Conservation (phyloP, 1,140 invertebrate species). For the Euglossa dilemma region DNA sequence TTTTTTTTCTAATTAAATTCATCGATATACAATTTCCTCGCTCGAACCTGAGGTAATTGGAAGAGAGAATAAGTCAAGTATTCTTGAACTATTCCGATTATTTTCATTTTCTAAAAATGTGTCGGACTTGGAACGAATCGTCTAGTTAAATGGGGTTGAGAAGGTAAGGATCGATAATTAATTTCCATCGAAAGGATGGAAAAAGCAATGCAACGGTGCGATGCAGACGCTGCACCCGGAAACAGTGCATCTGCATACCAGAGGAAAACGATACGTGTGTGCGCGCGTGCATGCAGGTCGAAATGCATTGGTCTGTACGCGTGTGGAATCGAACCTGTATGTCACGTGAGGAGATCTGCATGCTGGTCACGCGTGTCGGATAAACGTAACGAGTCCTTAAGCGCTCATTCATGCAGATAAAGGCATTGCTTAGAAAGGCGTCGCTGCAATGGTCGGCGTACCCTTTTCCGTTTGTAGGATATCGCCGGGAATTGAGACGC, state of each 20-base stretch:
- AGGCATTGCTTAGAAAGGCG: slow-evolving; percentile 61
- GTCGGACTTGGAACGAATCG: too few relatives aligned
- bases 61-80: too few relatives aligned
- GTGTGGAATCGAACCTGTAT: neutral
- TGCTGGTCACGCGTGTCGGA: slow-evolving; percentile 69
- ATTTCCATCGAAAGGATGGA: neutral
- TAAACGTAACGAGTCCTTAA: slow-evolving; percentile 72
- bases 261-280: neutral
- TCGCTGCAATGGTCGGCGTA: slow-evolving; percentile 58
- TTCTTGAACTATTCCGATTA: too few relatives aligned
- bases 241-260: slow-evolving; percentile 26
- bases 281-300: too few relatives aligned
- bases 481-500: slow-evolving; percentile 36
- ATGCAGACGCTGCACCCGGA: slow-evolving; percentile 15
- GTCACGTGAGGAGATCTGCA: slow-evolving; percentile 54
- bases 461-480: slow-evolving; percentile 48
- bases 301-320: neutral
- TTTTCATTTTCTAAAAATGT: too few relatives aligned
- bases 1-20: too few relatives aligned
- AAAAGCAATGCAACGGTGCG: neutral
- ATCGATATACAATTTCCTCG: too few relatives aligned
- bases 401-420: slow-evolving; percentile 63
- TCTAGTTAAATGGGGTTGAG: too few relatives aligned
- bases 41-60: too few relatives aligned
- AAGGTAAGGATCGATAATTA: too few relatives aligned